Evolutionary conservation across 2,888 invertebrate genomes (phyloP).

Genomic region (Hyppa rectilinea): DNA sequence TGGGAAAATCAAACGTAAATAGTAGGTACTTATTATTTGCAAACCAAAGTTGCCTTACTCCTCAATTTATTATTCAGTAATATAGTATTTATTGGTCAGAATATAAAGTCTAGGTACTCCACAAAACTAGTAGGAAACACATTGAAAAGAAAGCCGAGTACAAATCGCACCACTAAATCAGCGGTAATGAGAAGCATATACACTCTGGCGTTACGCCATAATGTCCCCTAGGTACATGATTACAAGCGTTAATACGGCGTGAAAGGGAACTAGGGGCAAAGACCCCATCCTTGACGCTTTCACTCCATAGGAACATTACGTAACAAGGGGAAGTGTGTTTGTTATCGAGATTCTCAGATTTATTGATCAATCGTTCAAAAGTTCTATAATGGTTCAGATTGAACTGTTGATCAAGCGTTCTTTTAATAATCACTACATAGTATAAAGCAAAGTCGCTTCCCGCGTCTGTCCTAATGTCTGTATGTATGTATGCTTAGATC

Average conservation of each 20-base stretch:
- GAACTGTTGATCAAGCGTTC: not conserved
- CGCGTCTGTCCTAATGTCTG: too few relatives aligned
- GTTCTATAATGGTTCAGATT: slow-evolving; percentile 1
- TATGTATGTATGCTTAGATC: too few relatives aligned
- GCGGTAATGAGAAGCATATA: slow-evolving; percentile 65
- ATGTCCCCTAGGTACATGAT: slow-evolving; percentile 55
- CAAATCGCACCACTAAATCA: slow-evolving; percentile 69
- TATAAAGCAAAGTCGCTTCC: too few relatives aligned
- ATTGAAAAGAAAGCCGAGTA: slow-evolving; percentile 67
- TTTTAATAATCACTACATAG: too few relatives aligned
- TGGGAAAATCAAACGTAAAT: too few relatives aligned
- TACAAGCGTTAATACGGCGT: slow-evolving; percentile 62
- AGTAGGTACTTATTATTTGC: too few relatives aligned
- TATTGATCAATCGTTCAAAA: slow-evolving; percentile 12
- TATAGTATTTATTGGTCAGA: too few relatives aligned
- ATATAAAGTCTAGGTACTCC: too few relatives aligned
- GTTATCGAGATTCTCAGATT: slow-evolving; percentile 11
- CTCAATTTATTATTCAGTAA: too few relatives aligned
- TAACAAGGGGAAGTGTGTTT: slow-evolving; percentile 52
- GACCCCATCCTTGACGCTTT: slow-evolving; percentile 76
- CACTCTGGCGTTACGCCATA: slow-evolving; percentile 52
- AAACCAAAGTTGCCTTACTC: too few relatives aligned
- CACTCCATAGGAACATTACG: slow-evolving; percentile 67
- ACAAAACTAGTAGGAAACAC: slow-evolving; percentile 33
- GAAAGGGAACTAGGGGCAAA: slow-evolving; percentile 67